Percentiles rank a stretch among this genome's conserved stretches.
Evolutionary conservation across 1,140 invertebrate genomes (phyloP).

Genomic region (Reticulitermes speratus): DNA sequence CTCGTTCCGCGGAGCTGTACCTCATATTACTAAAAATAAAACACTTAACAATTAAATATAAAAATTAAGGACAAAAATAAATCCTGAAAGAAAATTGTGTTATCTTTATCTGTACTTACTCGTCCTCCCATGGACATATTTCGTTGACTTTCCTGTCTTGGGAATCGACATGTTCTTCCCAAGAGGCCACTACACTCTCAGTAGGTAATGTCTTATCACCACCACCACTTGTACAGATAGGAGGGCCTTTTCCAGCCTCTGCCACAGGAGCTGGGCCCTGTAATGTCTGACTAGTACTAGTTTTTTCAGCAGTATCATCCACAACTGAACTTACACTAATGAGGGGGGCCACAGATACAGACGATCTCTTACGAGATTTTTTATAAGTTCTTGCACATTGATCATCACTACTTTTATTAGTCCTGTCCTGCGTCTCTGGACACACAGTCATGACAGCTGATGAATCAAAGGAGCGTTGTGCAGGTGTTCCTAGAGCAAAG

Average conservation of each 20-base stretch:
- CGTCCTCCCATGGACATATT: slow-evolving; percentile 86
- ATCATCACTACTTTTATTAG: neutral
- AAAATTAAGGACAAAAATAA: slow-evolving; percentile 30
- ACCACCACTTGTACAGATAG: slow-evolving; percentile 26
- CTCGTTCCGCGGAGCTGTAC: too few relatives aligned
- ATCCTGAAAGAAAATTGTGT: slow-evolving; percentile 9
- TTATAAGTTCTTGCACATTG: slow-evolving; percentile 21
- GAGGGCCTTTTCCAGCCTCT: slow-evolving; percentile 28
- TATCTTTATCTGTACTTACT: slow-evolving; percentile 62
- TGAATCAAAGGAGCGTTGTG: slow-evolving; percentile 16
- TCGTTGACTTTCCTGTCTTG: slow-evolving; percentile 62
- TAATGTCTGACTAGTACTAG: slow-evolving; percentile 16
- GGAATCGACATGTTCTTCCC: slow-evolving; percentile 8
- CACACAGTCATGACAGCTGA: neutral
- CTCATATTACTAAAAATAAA: neutral
- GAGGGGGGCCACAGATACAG: slow-evolving; percentile 56
- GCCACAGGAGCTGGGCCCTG: slow-evolving; percentile 37
- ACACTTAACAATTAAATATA: neutral
- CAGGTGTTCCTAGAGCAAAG: slow-evolving; percentile 42
- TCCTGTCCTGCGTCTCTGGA: neutral
- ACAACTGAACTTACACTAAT: slow-evolving; percentile 70
- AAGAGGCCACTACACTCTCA: neutral
- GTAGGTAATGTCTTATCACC: neutral
- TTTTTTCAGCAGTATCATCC: slow-evolving; percentile 50
- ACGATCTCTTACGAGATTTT: slow-evolving; percentile 36